Conservation (phyloP, 2,797 vertebrate genomes). For the Pantherophis alleghaniensis region DNA sequence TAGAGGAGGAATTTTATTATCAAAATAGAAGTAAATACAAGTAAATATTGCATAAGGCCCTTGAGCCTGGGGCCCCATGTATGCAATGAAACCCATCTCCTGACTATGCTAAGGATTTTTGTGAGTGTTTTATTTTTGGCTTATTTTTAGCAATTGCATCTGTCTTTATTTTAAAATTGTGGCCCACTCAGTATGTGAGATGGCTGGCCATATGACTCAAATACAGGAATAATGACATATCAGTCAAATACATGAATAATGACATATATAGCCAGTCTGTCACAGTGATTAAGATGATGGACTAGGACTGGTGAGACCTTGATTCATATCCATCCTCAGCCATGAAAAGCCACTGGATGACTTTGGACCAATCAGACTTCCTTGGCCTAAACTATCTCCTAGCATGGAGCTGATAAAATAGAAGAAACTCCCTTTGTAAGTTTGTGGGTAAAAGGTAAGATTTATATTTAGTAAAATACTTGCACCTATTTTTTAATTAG, state of each 20-base stretch:
- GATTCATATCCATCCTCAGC: background rate
- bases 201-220: background rate
- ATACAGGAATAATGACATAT: background rate
- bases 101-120: background rate
- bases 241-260: background rate
- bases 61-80: background rate
- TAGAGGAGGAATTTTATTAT: background rate
- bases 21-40: background rate
- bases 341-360: background rate
- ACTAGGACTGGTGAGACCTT: background rate
- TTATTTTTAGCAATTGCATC: background rate
- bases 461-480: background rate
- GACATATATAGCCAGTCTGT: background rate
- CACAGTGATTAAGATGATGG: background rate
- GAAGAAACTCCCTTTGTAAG: background rate
- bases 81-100: background rate
- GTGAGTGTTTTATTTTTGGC: background rate
- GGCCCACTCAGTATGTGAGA: background rate
- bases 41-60: background rate
- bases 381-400: background rate
- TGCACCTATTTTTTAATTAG: background rate
- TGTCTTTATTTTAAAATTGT: background rate
- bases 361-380: background rate
- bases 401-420: background rate
- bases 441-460: background rate